Evolutionary conservation across 1,140 invertebrate species (phyloP).

Genomic region (Tetramorium parvispinum): DNA sequence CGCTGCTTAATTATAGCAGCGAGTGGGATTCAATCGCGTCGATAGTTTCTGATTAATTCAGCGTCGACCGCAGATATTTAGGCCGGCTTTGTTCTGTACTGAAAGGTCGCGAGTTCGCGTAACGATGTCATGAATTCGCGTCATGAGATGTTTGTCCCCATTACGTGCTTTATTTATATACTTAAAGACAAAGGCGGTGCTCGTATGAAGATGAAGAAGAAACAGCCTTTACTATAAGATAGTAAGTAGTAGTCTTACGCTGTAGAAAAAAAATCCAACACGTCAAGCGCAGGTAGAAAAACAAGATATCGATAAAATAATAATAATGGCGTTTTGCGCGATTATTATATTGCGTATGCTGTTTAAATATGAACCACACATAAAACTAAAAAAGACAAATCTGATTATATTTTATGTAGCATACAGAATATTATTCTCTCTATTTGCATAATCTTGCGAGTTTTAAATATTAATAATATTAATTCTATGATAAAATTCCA

Average conservation of each 20-base stretch:
- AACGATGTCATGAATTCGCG: not conserved
- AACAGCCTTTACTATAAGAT: not conserved
- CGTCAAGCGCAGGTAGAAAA: not conserved
- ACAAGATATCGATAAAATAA: not conserved
- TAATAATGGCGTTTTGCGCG: not conserved
- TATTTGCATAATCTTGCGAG: not conserved
- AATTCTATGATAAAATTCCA: too few species aligned
- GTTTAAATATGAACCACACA: not conserved
- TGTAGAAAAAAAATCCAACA: not conserved
- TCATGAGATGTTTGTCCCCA: not conserved
- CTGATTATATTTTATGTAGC: not conserved
- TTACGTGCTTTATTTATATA: conserved; percentile 16
- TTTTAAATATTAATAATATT: not conserved
- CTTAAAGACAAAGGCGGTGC: not conserved
- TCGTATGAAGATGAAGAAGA: not conserved
- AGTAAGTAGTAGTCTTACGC: too few species aligned
- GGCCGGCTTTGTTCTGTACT: conserved; percentile 8
- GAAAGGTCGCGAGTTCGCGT: conserved; percentile 28
- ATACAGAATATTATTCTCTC: not conserved
- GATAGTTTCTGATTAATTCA: conserved; percentile 43
- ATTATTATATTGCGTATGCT: not conserved
- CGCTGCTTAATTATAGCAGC: conserved; percentile 47
- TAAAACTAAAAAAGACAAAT: not conserved
- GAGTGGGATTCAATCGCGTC: conserved; percentile 23
- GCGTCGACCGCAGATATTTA: conserved; percentile 41